A percentile compares a stretch with the other conserved stretches of the same genome.
phyloP scores from a whole-genome alignment of 2,113 vertebrate genomes.

The Lates calcarifer region DNA sequence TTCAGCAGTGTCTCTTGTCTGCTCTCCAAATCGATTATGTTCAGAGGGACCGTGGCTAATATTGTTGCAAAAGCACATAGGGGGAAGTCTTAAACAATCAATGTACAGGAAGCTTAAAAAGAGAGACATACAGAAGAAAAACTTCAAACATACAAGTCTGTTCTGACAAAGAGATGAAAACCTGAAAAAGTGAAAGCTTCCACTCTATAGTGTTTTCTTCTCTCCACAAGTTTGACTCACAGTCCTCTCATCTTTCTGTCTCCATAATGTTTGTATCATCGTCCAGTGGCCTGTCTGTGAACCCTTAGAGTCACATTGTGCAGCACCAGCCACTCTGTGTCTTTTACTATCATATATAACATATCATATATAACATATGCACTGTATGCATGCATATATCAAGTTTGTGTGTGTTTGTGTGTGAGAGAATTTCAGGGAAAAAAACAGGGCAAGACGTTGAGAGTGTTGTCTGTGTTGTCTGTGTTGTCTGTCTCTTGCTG shows the following conservation, averaged over 20 bases:
- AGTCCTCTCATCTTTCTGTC: slow-evolving; percentile 36
- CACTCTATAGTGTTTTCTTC: slow-evolving; percentile 18
- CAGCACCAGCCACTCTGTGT: slow-evolving; percentile 24
- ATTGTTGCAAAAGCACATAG: slow-evolving; percentile 41
- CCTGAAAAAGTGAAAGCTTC: slow-evolving; percentile 8
- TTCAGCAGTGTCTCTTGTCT: slow-evolving; percentile 16
- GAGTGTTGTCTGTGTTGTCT: slow-evolving; percentile 27
- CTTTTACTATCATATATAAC: slow-evolving; percentile 37
- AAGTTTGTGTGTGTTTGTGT: slow-evolving; percentile 11
- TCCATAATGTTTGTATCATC: slow-evolving; percentile 47
- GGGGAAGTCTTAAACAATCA: slow-evolving; percentile 32
- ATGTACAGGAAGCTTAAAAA: neutral
- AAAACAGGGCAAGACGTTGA: slow-evolving; percentile 30
- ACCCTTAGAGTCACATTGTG: slow-evolving; percentile 31
- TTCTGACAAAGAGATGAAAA: slow-evolving; percentile 14
- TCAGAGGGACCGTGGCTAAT: slow-evolving; percentile 17
- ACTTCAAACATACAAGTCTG: neutral
- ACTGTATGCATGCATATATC: too few relatives aligned
- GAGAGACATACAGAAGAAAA: neutral
- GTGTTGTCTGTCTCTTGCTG: slow-evolving; percentile 52
- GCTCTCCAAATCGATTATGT: slow-evolving; percentile 43
- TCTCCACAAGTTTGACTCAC: slow-evolving; percentile 40
- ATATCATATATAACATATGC: slow-evolving; percentile 42
- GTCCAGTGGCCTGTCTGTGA: slow-evolving; percentile 61
- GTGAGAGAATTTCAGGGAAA: slow-evolving; percentile 17